phyloP scores from a whole-genome alignment of 2,113 vertebrate genomes.

The Myanophis thanlyinensis region DNA sequence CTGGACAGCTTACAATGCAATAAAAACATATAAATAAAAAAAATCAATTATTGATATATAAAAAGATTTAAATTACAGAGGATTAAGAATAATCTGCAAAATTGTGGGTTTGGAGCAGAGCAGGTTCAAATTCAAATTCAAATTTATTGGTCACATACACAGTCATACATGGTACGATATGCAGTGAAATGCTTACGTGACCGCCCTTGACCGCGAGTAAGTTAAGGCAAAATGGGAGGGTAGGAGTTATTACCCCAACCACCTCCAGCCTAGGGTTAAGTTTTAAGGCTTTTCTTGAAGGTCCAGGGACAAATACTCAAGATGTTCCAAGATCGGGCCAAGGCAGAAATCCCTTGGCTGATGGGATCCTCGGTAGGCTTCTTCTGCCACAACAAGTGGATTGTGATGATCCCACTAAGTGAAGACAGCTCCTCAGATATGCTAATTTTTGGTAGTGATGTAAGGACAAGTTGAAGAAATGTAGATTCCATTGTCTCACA shows the following conservation, averaged over 20 bases:
- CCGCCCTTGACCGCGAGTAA: too few relatives aligned
- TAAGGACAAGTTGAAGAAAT: background rate
- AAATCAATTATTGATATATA: background rate
- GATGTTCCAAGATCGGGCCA: background rate
- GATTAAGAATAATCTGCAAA: background rate
- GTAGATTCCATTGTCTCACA: background rate
- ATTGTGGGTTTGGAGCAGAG: background rate
- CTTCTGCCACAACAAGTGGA: background rate
- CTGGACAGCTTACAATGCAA: background rate
- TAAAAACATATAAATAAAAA: background rate
- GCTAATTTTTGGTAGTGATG: background rate
- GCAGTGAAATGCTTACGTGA: too few relatives aligned
- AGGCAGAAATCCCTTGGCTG: background rate
- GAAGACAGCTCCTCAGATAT: background rate
- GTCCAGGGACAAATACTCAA: background rate
- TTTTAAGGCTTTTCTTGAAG: background rate
- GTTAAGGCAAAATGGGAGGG: too few relatives aligned
- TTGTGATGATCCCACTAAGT: background rate
- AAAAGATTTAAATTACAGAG: background rate
- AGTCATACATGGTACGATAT: too few relatives aligned
- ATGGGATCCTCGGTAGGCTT: background rate
- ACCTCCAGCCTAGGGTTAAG: background rate
- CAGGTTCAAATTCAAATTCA: too few relatives aligned
- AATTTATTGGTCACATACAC: too few relatives aligned
- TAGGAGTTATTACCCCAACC: background rate